Percentiles rank a stretch among this genome's conserved stretches.
Conservation (phyloP, 1,140 invertebrate genomes). For the Apolygus lucorum region DNA sequence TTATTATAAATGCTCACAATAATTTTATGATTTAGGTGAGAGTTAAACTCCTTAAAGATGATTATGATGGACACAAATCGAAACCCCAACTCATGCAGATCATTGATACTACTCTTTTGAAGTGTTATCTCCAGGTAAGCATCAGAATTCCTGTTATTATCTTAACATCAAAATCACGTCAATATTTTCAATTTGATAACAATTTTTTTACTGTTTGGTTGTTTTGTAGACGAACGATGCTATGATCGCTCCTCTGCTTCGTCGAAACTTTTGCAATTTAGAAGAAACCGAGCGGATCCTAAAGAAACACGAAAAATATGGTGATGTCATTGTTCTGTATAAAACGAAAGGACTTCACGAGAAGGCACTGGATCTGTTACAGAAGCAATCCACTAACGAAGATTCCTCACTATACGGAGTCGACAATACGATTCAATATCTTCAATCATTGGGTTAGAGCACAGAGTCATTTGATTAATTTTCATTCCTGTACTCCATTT, state of each 20-base stretch:
- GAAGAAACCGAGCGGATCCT: slow-evolving; percentile 88
- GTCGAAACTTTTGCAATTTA: slow-evolving; percentile 90
- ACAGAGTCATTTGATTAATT: too few species aligned
- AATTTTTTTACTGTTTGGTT: too few species aligned
- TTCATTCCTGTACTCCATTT: too few species aligned
- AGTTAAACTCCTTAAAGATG: neutral
- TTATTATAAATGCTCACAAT: slow-evolving; percentile 17
- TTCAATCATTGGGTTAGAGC: slow-evolving; percentile 77
- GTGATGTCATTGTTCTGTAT: slow-evolving; percentile 92
- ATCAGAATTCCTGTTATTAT: too few species aligned
- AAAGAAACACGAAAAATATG: slow-evolving; percentile 75
- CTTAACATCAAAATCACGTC: too few species aligned
- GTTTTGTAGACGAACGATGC: slow-evolving; percentile 88
- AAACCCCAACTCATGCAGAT: slow-evolving; percentile 71
- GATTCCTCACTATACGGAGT: slow-evolving; percentile 72
- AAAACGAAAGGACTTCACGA: slow-evolving; percentile 78
- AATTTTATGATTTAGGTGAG: neutral
- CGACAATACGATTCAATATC: slow-evolving; percentile 78
- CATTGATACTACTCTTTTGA: slow-evolving; percentile 91
- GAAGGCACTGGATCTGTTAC: slow-evolving; percentile 81
- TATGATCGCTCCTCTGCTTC: slow-evolving; percentile 77
- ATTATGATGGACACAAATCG: slow-evolving; percentile 26
- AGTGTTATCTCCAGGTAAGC: slow-evolving; percentile 84
- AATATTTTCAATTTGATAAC: too few species aligned
- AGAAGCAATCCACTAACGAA: slow-evolving; percentile 64